Evolutionary conservation across 2,797 vertebrate species (phyloP).

Genomic region (Chelon labrosus): DNA sequence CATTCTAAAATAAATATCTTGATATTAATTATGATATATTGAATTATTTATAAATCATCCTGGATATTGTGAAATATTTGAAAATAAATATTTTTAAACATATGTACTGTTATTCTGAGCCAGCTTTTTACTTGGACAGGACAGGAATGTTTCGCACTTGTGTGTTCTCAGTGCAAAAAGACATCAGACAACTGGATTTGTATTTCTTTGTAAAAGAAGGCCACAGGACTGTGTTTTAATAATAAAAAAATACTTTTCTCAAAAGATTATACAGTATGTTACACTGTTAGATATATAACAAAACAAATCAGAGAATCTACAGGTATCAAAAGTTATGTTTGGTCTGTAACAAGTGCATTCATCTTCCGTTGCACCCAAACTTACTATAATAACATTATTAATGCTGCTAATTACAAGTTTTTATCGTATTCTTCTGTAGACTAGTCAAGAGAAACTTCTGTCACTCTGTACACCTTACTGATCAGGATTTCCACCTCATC

Average conservation of each 20-base stretch:
- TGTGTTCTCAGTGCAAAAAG: slow-evolving; percentile 6
- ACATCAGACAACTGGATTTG: not conserved
- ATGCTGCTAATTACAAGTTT: not conserved
- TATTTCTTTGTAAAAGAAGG: not conserved
- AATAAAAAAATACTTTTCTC: not conserved
- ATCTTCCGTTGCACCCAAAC: not conserved
- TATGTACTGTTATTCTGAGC: slow-evolving; percentile 26
- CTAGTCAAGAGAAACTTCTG: slow-evolving; percentile 70
- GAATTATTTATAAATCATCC: slow-evolving; percentile 81
- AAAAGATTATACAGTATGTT: not conserved
- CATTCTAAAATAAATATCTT: slow-evolving; percentile 80
- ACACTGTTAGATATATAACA: slow-evolving; percentile 23
- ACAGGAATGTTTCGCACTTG: slow-evolving; percentile 2
- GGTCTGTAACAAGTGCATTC: not conserved
- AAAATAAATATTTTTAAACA: slow-evolving; percentile 85
- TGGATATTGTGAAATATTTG: slow-evolving; percentile 81
- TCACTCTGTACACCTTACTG: slow-evolving; percentile 88
- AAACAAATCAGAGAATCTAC: not conserved
- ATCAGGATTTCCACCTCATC: slow-evolving; percentile 89
- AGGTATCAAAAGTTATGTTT: not conserved
- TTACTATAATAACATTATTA: not conserved
- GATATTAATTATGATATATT: slow-evolving; percentile 76
- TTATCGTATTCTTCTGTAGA: not conserved
- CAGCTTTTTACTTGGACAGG: not conserved
- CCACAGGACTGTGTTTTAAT: slow-evolving; percentile 13